Evolutionary conservation across 2,113 vertebrate species (phyloP).

Genomic region (Propithecus coquereli): DNA sequence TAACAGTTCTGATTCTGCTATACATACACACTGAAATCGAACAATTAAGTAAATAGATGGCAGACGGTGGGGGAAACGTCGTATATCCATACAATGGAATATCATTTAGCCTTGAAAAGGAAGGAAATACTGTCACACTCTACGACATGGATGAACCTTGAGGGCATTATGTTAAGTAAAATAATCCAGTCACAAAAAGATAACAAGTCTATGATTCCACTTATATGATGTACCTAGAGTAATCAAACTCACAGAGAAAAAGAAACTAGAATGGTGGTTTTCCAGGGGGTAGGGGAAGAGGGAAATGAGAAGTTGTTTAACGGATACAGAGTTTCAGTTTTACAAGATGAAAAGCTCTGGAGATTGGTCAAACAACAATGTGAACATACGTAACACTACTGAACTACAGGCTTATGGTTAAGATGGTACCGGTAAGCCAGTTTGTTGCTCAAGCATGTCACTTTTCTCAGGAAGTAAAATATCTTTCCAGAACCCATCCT

Average conservation of each 20-base stretch:
- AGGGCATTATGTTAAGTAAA: neutral
- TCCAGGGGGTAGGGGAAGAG: neutral
- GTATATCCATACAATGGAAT: neutral
- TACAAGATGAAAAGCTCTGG: neutral
- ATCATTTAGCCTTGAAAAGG: neutral
- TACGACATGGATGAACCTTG: neutral
- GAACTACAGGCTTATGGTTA: neutral
- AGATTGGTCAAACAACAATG: neutral
- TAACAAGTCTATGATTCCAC: neutral
- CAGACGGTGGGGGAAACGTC: neutral
- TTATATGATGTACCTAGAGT: neutral
- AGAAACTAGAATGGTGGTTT: neutral
- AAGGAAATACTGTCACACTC: neutral
- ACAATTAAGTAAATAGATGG: neutral
- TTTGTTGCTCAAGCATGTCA: too few relatives aligned
- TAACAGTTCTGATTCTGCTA: neutral
- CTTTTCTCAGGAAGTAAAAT: too few relatives aligned
- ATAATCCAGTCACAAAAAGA: neutral
- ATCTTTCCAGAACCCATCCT: too few relatives aligned
- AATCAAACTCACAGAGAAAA: neutral
- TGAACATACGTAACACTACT: neutral
- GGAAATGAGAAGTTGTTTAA: neutral
- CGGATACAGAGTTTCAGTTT: neutral
- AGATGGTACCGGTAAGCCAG: neutral
- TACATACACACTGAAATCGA: neutral